A percentile compares a stretch with the other conserved stretches of the same genome.
phyloP scores from a whole-genome alignment of 2,797 vertebrate genomes.

The Eidolon dupreanum region DNA sequence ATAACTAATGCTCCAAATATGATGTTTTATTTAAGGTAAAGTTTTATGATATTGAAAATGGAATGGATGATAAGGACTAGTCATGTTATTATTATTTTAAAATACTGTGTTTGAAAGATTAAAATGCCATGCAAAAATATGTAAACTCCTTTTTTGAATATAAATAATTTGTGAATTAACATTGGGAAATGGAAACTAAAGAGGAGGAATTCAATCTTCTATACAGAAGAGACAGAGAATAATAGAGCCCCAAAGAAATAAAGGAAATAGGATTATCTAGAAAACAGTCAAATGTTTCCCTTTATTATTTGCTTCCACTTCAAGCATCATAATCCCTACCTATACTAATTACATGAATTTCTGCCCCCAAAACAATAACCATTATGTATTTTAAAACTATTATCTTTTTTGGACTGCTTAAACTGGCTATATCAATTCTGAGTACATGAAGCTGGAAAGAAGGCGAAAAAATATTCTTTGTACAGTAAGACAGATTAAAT shows the following conservation, averaged over 20 bases:
- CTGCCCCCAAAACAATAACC: neutral
- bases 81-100: neutral
- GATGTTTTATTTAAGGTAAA: neutral
- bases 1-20: neutral
- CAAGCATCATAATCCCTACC: neutral
- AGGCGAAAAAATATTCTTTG: conserved; percentile 20
- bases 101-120: neutral
- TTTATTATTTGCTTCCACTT: neutral
- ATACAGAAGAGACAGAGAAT: neutral
- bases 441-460: neutral
- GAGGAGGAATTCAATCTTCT: neutral
- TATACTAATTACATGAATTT: neutral
- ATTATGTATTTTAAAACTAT: neutral
- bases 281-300: neutral
- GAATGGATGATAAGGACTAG: neutral
- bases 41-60: neutral
- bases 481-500: conserved; percentile 49
- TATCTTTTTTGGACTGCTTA: neutral
- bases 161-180: neutral
- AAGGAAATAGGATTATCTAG: neutral
- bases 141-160: neutral
- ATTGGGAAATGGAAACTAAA: neutral
- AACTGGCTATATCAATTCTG: neutral
- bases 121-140: neutral
- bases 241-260: neutral